Conservation (phyloP, 2,113 vertebrate species). For the Cryptomyrus ogoouensis region DNA sequence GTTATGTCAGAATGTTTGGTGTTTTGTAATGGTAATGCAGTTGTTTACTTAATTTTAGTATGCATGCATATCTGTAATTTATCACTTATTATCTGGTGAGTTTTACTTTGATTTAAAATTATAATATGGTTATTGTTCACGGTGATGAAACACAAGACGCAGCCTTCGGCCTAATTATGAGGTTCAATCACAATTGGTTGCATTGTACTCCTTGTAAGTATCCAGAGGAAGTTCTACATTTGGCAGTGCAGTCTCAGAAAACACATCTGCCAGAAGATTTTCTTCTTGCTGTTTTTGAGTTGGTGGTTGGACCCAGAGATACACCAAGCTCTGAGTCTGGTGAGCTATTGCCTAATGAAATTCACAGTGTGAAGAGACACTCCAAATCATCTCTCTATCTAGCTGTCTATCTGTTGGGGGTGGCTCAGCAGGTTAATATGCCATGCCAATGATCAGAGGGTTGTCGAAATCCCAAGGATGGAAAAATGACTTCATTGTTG, state of each 20-base stretch:
- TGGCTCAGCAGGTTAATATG: background rate
- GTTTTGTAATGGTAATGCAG: background rate
- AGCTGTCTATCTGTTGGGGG: background rate
- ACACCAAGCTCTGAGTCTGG: background rate
- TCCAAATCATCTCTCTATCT: background rate
- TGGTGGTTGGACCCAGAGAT: constrained; percentile 30
- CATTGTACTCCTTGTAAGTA: constrained; percentile 46
- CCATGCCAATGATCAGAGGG: background rate
- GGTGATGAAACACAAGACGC: background rate
- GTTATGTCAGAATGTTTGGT: background rate
- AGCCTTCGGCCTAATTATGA: background rate
- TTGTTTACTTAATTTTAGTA: background rate
- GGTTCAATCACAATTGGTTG: background rate
- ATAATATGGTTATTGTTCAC: background rate
- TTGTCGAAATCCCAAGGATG: background rate
- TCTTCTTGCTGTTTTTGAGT: constrained; percentile 54
- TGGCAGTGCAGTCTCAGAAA: constrained; percentile 36
- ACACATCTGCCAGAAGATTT: constrained; percentile 45
- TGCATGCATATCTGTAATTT: background rate
- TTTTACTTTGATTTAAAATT: background rate
- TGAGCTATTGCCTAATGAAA: background rate
- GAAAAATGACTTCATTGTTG: background rate
- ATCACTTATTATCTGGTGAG: background rate
- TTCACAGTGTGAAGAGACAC: background rate
- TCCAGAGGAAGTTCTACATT: constrained; percentile 54